phyloP scores from a whole-genome alignment of 2,888 invertebrate species.

The Acanthosepion esculentum region DNA sequence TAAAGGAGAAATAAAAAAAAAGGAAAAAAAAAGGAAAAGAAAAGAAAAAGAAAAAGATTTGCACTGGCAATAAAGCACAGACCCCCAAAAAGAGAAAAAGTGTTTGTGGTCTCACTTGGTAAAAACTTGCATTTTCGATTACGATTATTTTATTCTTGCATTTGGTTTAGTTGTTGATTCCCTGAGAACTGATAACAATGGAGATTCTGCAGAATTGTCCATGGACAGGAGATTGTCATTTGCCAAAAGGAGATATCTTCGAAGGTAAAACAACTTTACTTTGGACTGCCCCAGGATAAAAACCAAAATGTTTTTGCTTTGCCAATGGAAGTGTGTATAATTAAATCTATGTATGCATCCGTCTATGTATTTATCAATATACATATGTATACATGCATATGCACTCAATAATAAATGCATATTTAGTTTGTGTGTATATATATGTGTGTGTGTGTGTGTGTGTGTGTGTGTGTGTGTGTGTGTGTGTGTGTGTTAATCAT shows the following conservation, averaged over 20 bases:
- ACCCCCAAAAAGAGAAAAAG: neutral
- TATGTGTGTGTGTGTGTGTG: neutral
- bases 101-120: constrained; percentile 43
- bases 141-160: neutral
- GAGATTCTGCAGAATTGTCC: constrained; percentile 33
- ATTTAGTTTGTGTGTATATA: neutral
- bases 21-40: neutral
- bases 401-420: too few species aligned
- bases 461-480: neutral
- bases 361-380: neutral
- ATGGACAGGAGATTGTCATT: neutral
- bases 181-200: neutral
- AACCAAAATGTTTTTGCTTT: neutral
- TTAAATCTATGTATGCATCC: neutral
- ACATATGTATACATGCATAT: neutral
- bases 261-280: neutral
- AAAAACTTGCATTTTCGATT: constrained; percentile 44
- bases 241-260: constrained; percentile 33
- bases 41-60: neutral
- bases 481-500: neutral
- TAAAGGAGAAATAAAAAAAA: neutral
- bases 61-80: neutral
- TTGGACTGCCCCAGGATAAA: neutral
- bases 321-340: neutral
- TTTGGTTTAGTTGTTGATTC: neutral